Evolutionary conservation across 2,113 vertebrate species (phyloP), one percentile per base, ranked within the genome.

Genomic region (Podarcis raffonei): DNA sequence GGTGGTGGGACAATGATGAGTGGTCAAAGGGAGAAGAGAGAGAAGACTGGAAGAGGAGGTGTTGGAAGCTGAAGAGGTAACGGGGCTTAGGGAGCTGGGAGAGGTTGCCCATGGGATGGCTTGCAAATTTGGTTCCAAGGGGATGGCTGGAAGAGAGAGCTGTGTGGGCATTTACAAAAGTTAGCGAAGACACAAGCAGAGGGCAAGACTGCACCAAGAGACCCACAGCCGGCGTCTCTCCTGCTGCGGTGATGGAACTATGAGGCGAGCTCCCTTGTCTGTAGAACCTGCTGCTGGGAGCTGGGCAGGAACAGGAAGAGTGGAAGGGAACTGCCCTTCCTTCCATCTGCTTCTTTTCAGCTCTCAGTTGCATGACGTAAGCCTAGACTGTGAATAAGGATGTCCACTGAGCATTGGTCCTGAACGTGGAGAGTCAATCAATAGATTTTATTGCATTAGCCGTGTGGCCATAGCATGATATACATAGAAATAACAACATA

Each of bases 71-170:
- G 48, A 53, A 53, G 48, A 48, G 48, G 9, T 48, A 48, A 48
- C 48, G 11, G 48, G 48, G 48, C 2, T 53, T 53, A 12, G 48
- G 48, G 48, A 53, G 48, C 42, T 48, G 42, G 42, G 42, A 48
- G 42, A 48, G 42, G 42, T 48, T 48, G 42, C 48, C 48, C 11
- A 2, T 53, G 48, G 48, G 11, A 11, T 48, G 48, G 91, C 87
- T 86, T 87, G 82, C 30, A 74, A 66, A 6, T 25, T 81, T 81
- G 74, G 82, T 35, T 84, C 86, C 87, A 81, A 80, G 27, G 87
- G 85, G 87, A 53, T 66, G 87, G 90, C 85, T 87, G 87, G 89
- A 84, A 88, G 48, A 48, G 84, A 82, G 68, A 62, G 22, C 86
- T n/a, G 22, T 13, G 32, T 32, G 71, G 30, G 71, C 71, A 16